Evolutionary conservation across 2,888 invertebrate species (phyloP).

Genomic region (Orthonychiurus folsomi): DNA sequence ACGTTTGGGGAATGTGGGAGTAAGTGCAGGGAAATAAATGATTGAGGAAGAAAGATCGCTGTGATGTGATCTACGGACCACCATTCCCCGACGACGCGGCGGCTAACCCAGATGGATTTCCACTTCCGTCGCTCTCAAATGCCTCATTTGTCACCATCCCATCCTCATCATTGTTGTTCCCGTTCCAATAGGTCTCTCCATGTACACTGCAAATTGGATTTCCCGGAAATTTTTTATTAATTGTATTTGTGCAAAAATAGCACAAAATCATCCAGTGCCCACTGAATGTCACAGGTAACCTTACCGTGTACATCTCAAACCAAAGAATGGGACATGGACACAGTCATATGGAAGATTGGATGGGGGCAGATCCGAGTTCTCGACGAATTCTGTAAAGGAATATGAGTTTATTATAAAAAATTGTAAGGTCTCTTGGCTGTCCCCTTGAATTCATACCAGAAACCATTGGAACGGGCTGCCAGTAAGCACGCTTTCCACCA

Average conservation of each 20-base stretch:
- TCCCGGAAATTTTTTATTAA: too few relatives aligned
- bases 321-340: conserved; percentile 32
- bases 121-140: conserved; percentile 8
- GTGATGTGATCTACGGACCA: too few relatives aligned
- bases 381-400: not conserved
- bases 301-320: conserved; percentile 34
- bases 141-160: conserved; percentile 24
- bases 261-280: too few relatives aligned
- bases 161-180: conserved; percentile 40
- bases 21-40: too few relatives aligned
- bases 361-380: not conserved
- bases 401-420: too few relatives aligned
- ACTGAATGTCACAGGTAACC: not conserved
- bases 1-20: too few relatives aligned
- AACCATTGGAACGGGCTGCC: conserved; percentile 25
- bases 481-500: conserved; percentile 37
- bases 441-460: too few relatives aligned
- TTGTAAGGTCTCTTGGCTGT: too few relatives aligned
- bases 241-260: too few relatives aligned
- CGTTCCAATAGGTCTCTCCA: conserved; percentile 12
- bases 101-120: not conserved
- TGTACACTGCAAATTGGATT: too few relatives aligned
- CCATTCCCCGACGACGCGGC: too few relatives aligned
- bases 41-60: too few relatives aligned
- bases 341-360: conserved; percentile 30